Evolutionary conservation across 92 coral and sea anemone species (phyloP).

Genomic region (Meandrina meandrites): DNA sequence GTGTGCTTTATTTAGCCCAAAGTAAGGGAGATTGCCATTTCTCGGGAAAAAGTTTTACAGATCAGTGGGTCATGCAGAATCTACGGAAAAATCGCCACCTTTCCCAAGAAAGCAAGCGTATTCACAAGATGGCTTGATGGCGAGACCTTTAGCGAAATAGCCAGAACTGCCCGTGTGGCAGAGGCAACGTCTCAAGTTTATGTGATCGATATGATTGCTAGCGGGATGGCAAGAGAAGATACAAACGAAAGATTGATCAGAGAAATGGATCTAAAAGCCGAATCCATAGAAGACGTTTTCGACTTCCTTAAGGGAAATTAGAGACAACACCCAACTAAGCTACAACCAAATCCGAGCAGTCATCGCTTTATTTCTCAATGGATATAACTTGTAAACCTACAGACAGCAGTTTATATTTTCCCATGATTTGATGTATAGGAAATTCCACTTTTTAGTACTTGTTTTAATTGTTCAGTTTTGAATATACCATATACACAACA

Average conservation of each 20-base stretch:
- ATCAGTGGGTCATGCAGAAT: constrained; percentile 17
- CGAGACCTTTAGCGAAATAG: constrained; percentile 15
- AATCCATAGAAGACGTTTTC: too few relatives aligned
- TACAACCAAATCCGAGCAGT: constrained; percentile 29
- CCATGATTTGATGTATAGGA: too few relatives aligned
- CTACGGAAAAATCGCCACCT: constrained; percentile 34
- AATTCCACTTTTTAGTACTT: too few relatives aligned
- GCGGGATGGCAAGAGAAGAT: constrained; percentile 13
- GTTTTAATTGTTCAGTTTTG: too few relatives aligned
- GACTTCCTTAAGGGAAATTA: constrained; percentile 38
- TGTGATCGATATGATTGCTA: constrained; percentile 27
- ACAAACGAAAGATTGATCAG: not conserved
- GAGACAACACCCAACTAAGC: constrained; percentile 17
- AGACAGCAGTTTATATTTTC: not conserved
- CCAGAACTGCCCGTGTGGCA: constrained; percentile 22
- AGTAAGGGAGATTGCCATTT: too few relatives aligned
- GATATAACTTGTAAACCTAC: not conserved
- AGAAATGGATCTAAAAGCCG: too few relatives aligned
- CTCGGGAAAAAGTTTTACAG: not conserved
- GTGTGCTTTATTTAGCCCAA: too few relatives aligned
- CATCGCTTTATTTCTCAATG: not conserved
- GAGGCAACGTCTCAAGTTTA: constrained; percentile 51
- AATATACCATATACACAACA: too few relatives aligned
- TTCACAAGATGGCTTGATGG: constrained; percentile 30
- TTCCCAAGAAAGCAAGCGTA: constrained; percentile 26